Evolutionary conservation across 2,888 invertebrate genomes (phyloP).

Genomic region (Ectemnius continuus): DNA sequence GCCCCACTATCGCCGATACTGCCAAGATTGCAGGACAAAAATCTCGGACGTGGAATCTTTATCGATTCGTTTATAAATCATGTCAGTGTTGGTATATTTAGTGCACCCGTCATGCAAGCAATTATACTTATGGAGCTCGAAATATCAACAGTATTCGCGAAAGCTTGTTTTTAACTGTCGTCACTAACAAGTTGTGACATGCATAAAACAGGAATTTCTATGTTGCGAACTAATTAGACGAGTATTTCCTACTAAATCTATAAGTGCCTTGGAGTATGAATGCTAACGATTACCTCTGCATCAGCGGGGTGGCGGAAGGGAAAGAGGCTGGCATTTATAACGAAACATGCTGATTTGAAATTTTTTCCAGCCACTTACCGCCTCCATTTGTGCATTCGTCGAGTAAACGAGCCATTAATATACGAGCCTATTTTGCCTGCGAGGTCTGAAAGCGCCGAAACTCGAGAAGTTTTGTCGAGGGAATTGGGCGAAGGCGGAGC

Average conservation of each 20-base stretch:
- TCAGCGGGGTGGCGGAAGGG: neutral
- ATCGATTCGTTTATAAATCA: neutral
- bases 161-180: no score
- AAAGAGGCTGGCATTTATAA: neutral
- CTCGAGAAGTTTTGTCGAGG: no score
- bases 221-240: slow-evolving; percentile 38
- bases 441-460: no score
- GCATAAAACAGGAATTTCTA: slow-evolving; percentile 9
- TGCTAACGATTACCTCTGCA: slow-evolving; percentile 7
- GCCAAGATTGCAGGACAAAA: neutral
- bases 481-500: no score
- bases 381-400: neutral
- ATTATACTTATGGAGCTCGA: no score
- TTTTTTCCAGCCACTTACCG: slow-evolving; percentile 2
- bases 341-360: neutral
- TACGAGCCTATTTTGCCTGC: no score
- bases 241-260: slow-evolving; percentile 39
- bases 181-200: no score
- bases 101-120: neutral
- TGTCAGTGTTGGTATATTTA: neutral
- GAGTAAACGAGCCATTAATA: neutral
- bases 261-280: slow-evolving; percentile 19
- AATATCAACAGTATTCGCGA: no score
- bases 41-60: neutral
- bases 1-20: slow-evolving; percentile 12